A percentile compares a stretch with the other conserved stretches of the same genome.
phyloP scores from a whole-genome alignment of 1,140 invertebrate species.

The Dinoponera quadriceps region DNA sequence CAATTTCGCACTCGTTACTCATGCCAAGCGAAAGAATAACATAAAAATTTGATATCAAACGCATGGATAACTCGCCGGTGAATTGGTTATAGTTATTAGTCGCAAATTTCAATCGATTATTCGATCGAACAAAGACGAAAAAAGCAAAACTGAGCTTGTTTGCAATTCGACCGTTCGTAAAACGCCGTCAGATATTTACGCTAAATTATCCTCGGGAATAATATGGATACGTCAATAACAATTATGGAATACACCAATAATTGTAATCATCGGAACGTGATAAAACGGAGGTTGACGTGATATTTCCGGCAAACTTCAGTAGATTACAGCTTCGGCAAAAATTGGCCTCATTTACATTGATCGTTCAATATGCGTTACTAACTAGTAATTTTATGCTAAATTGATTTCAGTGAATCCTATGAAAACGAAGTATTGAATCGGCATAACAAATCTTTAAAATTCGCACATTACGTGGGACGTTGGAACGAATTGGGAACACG shows the following conservation, averaged over 20 bases:
- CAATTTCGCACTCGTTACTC: slow-evolving; percentile 68
- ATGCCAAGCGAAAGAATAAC: slow-evolving; percentile 50
- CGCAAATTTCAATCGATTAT: slow-evolving; percentile 1
- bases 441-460: too few species aligned
- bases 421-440: too few species aligned
- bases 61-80: neutral
- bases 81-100: neutral
- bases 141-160: neutral
- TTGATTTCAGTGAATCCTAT: too few species aligned
- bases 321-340: too few species aligned
- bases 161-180: neutral
- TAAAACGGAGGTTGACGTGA: neutral
- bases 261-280: neutral
- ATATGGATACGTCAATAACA: neutral
- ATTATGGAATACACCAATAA: neutral
- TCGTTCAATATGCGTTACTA: neutral
- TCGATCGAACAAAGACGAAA: neutral
- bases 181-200: neutral
- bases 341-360: too few species aligned
- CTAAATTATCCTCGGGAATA: neutral
- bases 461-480: neutral
- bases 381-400: too few species aligned
- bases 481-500: neutral
- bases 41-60: neutral
- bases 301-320: neutral